phyloP scores from a whole-genome alignment of 2,888 invertebrate genomes.

The Nemotelus nigrinus region DNA sequence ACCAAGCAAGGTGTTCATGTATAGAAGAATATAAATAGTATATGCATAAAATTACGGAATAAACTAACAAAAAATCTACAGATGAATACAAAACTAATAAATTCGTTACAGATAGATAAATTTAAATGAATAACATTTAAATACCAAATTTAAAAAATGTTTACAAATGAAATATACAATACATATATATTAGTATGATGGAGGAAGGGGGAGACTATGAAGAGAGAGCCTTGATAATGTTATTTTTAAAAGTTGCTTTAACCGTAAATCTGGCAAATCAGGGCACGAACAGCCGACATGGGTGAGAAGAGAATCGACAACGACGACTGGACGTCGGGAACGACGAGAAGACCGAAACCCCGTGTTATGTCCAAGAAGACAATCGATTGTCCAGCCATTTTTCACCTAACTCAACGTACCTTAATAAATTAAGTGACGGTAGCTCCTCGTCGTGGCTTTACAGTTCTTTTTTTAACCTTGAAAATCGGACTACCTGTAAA shows the following conservation, averaged over 20 bases:
- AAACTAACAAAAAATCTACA: background rate
- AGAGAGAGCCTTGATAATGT: too few species aligned
- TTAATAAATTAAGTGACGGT: conserved; percentile 8
- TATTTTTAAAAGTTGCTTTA: too few species aligned
- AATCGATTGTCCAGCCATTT: conserved; percentile 36
- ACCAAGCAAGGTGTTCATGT: too few species aligned
- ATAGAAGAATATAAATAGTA: too few species aligned
- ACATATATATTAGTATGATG: too few species aligned
- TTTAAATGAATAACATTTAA: too few species aligned
- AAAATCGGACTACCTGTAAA: too few species aligned
- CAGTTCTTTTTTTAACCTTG: too few species aligned
- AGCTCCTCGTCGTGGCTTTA: background rate
- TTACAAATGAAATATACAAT: too few species aligned
- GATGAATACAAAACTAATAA: background rate
- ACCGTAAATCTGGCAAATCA: conserved; percentile 9
- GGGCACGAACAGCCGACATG: background rate
- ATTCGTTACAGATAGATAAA: background rate
- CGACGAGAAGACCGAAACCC: background rate
- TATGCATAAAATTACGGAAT: background rate
- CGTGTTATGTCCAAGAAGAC: conserved; percentile 14
- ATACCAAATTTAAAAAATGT: background rate
- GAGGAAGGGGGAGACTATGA: too few species aligned
- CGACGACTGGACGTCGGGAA: conserved; percentile 25
- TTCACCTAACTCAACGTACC: conserved; percentile 2
- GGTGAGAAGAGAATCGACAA: background rate